A percentile compares a stretch with the other conserved stretches of the same genome.
phyloP scores from a whole-genome alignment of 1,140 invertebrate genomes.

The Apocrypta bakeri region DNA sequence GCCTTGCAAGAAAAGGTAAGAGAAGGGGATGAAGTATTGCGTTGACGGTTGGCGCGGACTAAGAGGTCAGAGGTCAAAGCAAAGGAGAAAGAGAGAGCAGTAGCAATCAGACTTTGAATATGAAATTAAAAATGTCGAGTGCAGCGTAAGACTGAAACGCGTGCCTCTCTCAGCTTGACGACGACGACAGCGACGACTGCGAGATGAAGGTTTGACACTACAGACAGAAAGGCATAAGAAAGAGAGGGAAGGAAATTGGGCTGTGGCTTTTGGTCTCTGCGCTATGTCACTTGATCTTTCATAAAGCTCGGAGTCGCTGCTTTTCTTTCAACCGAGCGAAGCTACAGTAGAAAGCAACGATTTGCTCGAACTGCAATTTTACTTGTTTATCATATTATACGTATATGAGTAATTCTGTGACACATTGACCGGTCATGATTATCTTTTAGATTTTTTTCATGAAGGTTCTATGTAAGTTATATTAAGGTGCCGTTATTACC shows the following conservation, averaged over 20 bases:
- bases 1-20: neutral
- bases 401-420: no score
- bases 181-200: neutral
- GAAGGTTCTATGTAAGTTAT: no score
- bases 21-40: slow-evolving; percentile 40
- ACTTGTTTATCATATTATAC: slow-evolving; percentile 1
- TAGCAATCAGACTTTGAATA: slow-evolving; percentile 59
- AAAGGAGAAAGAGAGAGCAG: slow-evolving; percentile 23
- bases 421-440: no score
- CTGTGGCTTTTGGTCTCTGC: neutral
- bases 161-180: slow-evolving; percentile 4
- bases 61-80: slow-evolving; percentile 30
- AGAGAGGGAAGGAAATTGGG: slow-evolving; percentile 18
- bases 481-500: no score
- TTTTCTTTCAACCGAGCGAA: neutral
- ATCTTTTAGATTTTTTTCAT: no score
- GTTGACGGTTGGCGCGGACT: slow-evolving; percentile 18
- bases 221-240: neutral
- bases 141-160: slow-evolving; percentile 46
- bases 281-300: slow-evolving; percentile 20
- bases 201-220: slow-evolving; percentile 17
- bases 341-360: no score
- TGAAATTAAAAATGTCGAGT: slow-evolving; percentile 62
- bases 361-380: neutral
- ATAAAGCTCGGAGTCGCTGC: neutral